Base-by-base conservation (phyloP, 2,888 invertebrate species). In the Creontiades dilutus region DNA sequence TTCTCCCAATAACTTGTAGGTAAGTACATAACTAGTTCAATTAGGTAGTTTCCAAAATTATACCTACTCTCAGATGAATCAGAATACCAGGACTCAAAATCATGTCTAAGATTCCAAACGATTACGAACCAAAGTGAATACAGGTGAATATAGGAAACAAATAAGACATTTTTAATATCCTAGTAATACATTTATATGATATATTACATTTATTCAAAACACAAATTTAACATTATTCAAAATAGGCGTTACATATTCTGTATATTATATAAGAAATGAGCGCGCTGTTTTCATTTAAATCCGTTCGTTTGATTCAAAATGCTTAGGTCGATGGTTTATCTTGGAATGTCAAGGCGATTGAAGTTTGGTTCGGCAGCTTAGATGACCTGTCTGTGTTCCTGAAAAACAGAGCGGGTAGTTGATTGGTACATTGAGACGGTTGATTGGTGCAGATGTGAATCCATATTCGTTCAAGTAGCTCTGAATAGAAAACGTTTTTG, bases 201-300 rank as follows among this genome's bases (percentile, higher is more conserved):
- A 23, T 27, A 68, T 68, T 23, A 19, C 12, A 68, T 68, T 23
- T 27, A 27, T 68, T 68, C 23, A 27, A 68, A 68, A 68, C n/a
- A 7, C 68, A 68, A 68, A 68, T 68, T 68, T 68, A 68, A 68
- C 68, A 68, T 68, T 68, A 68, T 68, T 68, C 68, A 68, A 68
- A 68, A 68, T 68, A 68, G 68, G 68, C 68, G 68, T 23, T 68
- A 68, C 68, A 68, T 68, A 68, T 68, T 23, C n/a, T 19, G 61
- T 23, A 68, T 68, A 68, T 68, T 13, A 68, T 68, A 68, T 68
- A 57, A 57, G 68, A 27, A 61, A 68, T 68, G 68, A 68, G 68
- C 68, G 68, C 23, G 68, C 68, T 2, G 68, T 19, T 68, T 68
- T 68, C 12, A 23, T 23, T 68, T 68, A 68, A 68, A 68, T 68